Evolutionary conservation across 2,888 invertebrate genomes (phyloP).

Genomic region (Linnaemya tessellans): DNA sequence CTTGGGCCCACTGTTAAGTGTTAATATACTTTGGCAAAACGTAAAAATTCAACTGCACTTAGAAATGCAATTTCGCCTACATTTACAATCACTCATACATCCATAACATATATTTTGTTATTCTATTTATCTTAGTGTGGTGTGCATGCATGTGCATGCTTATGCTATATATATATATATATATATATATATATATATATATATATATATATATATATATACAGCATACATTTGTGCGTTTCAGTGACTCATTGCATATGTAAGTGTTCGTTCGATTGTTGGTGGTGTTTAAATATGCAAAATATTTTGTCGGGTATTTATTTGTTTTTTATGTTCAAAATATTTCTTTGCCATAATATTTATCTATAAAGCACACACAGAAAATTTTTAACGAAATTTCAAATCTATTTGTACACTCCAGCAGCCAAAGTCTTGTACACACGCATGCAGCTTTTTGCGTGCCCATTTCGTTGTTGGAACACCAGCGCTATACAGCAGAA

Average conservation of each 20-base stretch:
- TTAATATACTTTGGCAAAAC: conserved; percentile 51
- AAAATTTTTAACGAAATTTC: conserved; percentile 27
- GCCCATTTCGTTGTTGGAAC: not conserved
- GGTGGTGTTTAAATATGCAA: conserved; percentile 51
- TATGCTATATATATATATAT: too few species aligned
- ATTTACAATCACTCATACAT: conserved; percentile 6
- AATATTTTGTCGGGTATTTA: conserved; percentile 70
- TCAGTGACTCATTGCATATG: conserved; percentile 20
- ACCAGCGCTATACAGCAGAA: not conserved
- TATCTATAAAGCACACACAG: conserved; percentile 46
- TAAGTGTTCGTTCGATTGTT: conserved; percentile 6
- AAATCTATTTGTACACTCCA: conserved; percentile 11
- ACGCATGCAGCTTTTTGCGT: not conserved
- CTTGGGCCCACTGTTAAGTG: conserved; percentile 37
- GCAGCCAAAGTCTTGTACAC: not conserved
- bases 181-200: too few species aligned
- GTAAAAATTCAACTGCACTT: conserved; percentile 57
- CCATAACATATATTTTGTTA: conserved; percentile 46
- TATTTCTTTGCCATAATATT: conserved; percentile 68
- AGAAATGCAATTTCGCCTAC: conserved; percentile 26
- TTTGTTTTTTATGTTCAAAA: conserved; percentile 70
- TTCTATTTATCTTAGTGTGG: conserved; percentile 26
- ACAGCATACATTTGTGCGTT: conserved; percentile 32
- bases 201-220: too few species aligned
- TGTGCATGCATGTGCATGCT: not conserved